Base-by-base conservation (phyloP, 2,113 vertebrate species). In the Nothobranchius kuhntae region DNA sequence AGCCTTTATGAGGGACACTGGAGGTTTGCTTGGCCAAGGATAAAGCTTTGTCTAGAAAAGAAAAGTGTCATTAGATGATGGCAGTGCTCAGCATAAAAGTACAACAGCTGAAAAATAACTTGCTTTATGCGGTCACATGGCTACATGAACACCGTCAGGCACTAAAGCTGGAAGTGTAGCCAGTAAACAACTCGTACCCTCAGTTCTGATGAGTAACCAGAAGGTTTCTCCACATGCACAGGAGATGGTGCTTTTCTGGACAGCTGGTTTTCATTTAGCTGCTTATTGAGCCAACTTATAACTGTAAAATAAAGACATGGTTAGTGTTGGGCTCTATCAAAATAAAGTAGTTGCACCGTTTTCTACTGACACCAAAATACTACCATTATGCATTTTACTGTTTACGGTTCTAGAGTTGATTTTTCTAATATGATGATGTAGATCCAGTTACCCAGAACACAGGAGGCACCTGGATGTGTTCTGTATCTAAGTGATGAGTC, bases 211-310 rank as follows among this genome's bases (percentile, higher is more conserved):
- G 85, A 47, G 2, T 62, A 42, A 59, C 75, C 79, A 9, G 68
- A 70, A 0, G 91, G 77, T 5, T 86, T 86, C 12, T 91, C 51
- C n/a, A 92, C 70, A 61, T 71, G 7, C 10, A 91, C 92, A 59
- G 83, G 26, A 10, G 68, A 14, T 53, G 92, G 93, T 2, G 83
- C 86, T 71, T 92, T 95, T 73, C 91, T 93, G 51, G 70, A 69
- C 62, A 94, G 77, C 81, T 98, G 95, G 76, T 93, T 93, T 68
- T 98, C 97, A 90, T 97, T 98, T 30, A 99, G 88, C 83, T 98
- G 96, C 86, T 96, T 98, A 86, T 99, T 98, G 26, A 99, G 83
- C 97, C 96, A 98, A 0, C 87, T 94, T 83, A 99, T 99, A 45
- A 98, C 97, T 99, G 87, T 30, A 71, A 14, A 13, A 21, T 3